phyloP scores from a whole-genome alignment of 2,113 vertebrate species.

The Peromyscus polionotus region DNA sequence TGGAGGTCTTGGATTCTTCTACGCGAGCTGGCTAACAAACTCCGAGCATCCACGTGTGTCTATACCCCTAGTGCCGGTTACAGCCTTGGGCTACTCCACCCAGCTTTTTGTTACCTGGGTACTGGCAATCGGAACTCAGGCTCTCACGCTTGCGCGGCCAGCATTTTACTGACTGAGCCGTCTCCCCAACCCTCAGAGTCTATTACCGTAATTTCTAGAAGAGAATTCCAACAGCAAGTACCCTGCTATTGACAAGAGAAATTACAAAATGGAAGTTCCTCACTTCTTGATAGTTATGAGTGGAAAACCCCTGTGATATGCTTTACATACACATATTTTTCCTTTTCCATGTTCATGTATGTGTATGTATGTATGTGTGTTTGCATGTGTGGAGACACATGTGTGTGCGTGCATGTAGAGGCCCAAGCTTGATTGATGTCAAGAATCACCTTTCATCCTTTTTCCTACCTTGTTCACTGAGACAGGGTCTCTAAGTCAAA shows the following conservation, averaged over 20 bases:
- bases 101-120: neutral
- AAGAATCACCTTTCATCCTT: neutral
- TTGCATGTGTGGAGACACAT: neutral
- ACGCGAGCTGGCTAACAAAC: neutral
- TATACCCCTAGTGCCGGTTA: no score
- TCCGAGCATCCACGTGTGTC: neutral
- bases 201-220: conserved; percentile 12
- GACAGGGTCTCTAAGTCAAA: neutral
- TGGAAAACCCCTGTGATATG: neutral
- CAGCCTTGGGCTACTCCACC: no score
- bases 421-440: neutral
- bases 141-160: no score
- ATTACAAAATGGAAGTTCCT: neutral
- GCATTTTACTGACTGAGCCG: neutral
- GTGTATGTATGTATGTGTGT: neutral
- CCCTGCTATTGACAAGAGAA: neutral
- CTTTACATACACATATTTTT: neutral
- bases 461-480: neutral
- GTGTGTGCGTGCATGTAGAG: neutral
- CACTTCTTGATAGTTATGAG: neutral
- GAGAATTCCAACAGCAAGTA: neutral
- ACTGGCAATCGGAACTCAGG: neutral
- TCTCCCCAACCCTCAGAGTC: no score
- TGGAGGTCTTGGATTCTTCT: neutral
- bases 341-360: neutral